Evolutionary conservation across 2,888 invertebrate species (phyloP), one percentile per base, ranked within the genome.

Genomic region (Hydropsyche betteni): DNA sequence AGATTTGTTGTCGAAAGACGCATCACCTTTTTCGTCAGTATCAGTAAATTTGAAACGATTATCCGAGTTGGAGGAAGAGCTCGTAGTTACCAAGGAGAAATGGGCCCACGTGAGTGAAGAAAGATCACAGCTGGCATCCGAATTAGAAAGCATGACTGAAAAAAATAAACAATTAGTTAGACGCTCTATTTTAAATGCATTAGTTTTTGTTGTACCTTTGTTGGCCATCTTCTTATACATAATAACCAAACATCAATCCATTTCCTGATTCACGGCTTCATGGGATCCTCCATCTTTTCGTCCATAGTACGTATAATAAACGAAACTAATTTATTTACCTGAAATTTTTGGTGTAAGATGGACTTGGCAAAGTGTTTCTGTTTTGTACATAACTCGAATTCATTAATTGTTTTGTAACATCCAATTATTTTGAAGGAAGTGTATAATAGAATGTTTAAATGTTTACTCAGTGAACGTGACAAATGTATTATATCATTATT

Each of bases 31-130:
- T 24, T 74, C 77, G 61, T 68, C 64, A 14, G 10, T 79, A 14
- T 77, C 77, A 8, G 74, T 79, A 8, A 77, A 79, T 58, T 61
- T 75, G 12, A 89, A 91, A 38, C 86, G 89, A 82, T 84, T 92
- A 81, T 87, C 88, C 81, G 89, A 90, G 81, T 85, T 93, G 34
- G 91, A 92, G 82, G 92, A 93, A 83, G 93, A 94, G 84, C 85
- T 94, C 81, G 90, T 91, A 75, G 86, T 90, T 69, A 88, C 94
- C 78, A 93, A 93, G 82, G 91, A 93, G 83, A 88, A 91, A 80
- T 94, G 91, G 87, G 91, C 91, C 76, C 88, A 88, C 80, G 90
- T 89, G 76, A 86, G 88, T 81, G 89, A 88, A 36, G 92, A 92
- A 81, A 90, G 90, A 81, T 86, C 89, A 75, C 86, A 88, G 74